A percentile compares a stretch with the other conserved stretches of the same genome.
Evolutionary conservation across 1,140 invertebrate species (phyloP).

Genomic region (Oryctes rhinoceros): DNA sequence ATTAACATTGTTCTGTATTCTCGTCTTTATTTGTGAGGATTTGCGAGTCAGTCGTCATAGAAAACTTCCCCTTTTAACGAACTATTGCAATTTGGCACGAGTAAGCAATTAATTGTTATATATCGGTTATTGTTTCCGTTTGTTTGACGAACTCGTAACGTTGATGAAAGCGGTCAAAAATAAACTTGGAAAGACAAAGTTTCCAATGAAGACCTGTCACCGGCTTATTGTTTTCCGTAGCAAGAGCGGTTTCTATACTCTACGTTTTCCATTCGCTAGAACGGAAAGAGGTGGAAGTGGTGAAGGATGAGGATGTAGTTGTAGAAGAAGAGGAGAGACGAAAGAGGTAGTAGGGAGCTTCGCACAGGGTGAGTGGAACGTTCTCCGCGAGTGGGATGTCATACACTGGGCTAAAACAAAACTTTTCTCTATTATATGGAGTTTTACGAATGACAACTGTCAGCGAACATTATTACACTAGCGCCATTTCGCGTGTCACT

Average conservation of each 20-base stretch:
- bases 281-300: not conserved
- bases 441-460: constrained; percentile 55
- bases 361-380: constrained; percentile 5
- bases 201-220: constrained; percentile 36
- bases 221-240: constrained; percentile 19
- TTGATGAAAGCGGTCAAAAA: constrained; percentile 39
- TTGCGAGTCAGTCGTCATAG: not conserved
- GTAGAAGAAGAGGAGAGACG: not conserved
- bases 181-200: constrained; percentile 41
- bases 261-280: constrained; percentile 7
- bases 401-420: constrained; percentile 51
- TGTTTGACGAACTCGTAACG: constrained; percentile 14
- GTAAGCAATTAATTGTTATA: constrained; percentile 28
- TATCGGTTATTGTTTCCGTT: constrained; percentile 31
- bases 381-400: constrained; percentile 36
- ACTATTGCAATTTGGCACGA: not conserved
- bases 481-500: constrained; percentile 51
- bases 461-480: constrained; percentile 54
- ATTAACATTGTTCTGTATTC: not conserved
- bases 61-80: not conserved
- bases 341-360: not conserved
- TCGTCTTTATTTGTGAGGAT: not conserved
- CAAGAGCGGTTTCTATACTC: constrained; percentile 20
- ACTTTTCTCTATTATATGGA: constrained; percentile 54
- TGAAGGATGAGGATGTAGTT: not conserved